phyloP scores from a whole-genome alignment of 2,797 vertebrate genomes.

The Sebastes itinus region DNA sequence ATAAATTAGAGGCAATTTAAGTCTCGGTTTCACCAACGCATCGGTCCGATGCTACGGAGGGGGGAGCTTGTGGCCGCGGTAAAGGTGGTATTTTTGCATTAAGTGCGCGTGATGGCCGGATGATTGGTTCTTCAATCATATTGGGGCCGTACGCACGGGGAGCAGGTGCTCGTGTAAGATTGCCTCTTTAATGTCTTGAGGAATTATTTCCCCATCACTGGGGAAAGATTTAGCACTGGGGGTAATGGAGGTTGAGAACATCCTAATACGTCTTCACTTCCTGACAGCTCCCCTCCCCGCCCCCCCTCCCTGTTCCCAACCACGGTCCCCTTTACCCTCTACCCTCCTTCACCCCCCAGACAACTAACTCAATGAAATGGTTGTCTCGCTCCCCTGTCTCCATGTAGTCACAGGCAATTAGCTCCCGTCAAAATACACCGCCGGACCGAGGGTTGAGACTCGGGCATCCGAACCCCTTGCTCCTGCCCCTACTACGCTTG shows the following conservation, averaged over 20 bases:
- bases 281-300: conserved; percentile 33
- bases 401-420: conserved; percentile 78
- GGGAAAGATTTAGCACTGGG: conserved; percentile 49
- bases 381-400: conserved; percentile 66
- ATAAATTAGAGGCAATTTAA: conserved; percentile 50
- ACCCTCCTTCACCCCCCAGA: conserved; percentile 12
- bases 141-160: conserved; percentile 19
- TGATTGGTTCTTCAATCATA: conserved; percentile 47
- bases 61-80: conserved; percentile 4
- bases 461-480: conserved; percentile 39
- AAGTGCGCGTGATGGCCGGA: conserved; percentile 15
- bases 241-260: conserved; percentile 61
- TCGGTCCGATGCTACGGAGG: conserved; percentile 1
- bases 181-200: conserved; percentile 51
- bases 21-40: conserved; percentile 15
- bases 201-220: conserved; percentile 50
- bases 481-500: conserved; percentile 40
- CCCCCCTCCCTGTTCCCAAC: not conserved
- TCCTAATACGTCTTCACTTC: conserved; percentile 58
- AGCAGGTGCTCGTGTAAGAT: conserved; percentile 63
- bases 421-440: conserved; percentile 72
- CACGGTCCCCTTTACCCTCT: conserved; percentile 11
- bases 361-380: conserved; percentile 52
- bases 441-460: conserved; percentile 54
- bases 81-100: conserved; percentile 32